Evolutionary conservation across 2,797 vertebrate genomes (phyloP), one percentile per base, ranked within the genome.

Genomic region (Nannoperca australis): DNA sequence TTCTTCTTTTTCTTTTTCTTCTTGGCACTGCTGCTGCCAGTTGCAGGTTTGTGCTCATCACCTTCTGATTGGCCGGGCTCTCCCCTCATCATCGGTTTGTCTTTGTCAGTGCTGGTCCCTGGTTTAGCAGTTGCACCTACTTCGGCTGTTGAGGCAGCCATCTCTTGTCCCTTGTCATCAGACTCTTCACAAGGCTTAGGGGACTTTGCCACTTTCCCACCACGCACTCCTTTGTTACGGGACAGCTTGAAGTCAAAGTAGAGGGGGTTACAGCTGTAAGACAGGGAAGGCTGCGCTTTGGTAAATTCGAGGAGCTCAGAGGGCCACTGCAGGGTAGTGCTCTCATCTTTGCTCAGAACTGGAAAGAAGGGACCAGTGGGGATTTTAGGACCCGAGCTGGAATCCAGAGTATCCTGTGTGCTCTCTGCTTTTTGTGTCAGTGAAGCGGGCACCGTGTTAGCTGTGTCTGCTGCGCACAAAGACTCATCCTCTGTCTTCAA

Each of bases 211-310:
- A 76, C 77, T 88, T 92, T 95, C 22, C 89, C 89, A 5, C 88
- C 88, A 20, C 92, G 90, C 7, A 61, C 74, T n/a, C 92, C 94
- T 93, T 97, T 98, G 91, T 98, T 98, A 72, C 97, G 95, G 24
- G 97, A 98, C 78, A 97, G 94, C 81, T 99, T 99, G 89, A 99
- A 99, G 87, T 99, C 98, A 63, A 99, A 99, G 88, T 99, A 99
- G 44, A 99, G 95, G 15, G 98, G 98, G 67, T 99, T 99, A 86
- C 98, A 99, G 87, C 98, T 99, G 85, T 99, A 99, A 0, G 98
- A 99, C 58, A 99, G 92, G 0, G 97, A 97, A 0, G 98, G 98
- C 70, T 96, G 95, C 18, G 96, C 95, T 93, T 96, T 97, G 24
- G 98, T 99, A 69, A 99, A 98, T 83, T 99, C 96, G n/a, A 99